Percentiles rank a stretch among this genome's conserved stretches.
Evolutionary conservation across 1,140 invertebrate species (phyloP).

Genomic region (Kradibia gibbosae): DNA sequence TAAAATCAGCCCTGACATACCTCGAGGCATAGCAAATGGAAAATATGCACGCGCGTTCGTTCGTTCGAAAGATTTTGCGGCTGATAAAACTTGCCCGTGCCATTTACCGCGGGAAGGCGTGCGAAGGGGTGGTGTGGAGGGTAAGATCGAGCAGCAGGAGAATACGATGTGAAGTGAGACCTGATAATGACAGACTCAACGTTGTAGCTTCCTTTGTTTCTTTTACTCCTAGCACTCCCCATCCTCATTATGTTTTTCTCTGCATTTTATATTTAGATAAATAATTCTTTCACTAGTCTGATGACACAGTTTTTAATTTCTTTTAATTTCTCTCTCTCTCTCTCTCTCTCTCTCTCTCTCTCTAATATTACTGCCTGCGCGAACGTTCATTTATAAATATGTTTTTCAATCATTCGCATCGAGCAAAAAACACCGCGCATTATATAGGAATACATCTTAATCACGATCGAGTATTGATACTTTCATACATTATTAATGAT

Average conservation of each 20-base stretch:
- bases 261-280: neutral
- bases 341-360: no score
- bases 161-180: conserved; percentile 52
- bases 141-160: conserved; percentile 11
- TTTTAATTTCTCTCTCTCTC: no score
- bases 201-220: neutral
- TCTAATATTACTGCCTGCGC: no score
- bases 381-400: no score
- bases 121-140: neutral
- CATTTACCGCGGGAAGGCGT: conserved; percentile 9
- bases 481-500: no score
- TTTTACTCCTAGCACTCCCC: neutral
- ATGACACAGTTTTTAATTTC: neutral
- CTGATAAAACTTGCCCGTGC: conserved; percentile 40
- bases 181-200: conserved; percentile 57
- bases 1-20: conserved; percentile 56
- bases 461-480: no score
- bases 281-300: neutral
- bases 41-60: conserved; percentile 41
- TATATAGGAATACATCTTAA: no score
- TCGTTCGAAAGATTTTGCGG: conserved; percentile 61
- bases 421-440: no score
- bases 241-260: neutral
- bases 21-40: conserved; percentile 59
- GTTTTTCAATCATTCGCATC: no score